Evolutionary conservation across 1,140 invertebrate species (phyloP).

Genomic region (Drosophila jambulina): DNA sequence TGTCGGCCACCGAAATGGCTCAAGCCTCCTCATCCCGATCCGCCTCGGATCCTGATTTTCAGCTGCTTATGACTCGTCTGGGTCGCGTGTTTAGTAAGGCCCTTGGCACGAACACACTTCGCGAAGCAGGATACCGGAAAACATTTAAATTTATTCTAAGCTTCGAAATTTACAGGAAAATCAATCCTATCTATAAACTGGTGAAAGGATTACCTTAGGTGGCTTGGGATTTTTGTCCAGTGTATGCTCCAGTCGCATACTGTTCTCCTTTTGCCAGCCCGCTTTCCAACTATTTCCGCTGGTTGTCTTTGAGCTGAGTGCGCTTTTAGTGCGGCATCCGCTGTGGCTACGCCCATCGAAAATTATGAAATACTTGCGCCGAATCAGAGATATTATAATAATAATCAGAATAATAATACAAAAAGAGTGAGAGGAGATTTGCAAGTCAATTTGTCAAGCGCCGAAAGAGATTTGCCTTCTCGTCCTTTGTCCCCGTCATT

Average conservation of each 20-base stretch:
- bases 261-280: conserved; percentile 15
- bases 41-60: conserved; percentile 14
- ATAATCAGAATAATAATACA: conserved; percentile 24
- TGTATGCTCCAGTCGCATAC: conserved; percentile 1
- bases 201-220: too few species aligned
- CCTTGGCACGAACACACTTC: conserved; percentile 65
- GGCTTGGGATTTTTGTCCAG: conserved; percentile 22
- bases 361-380: conserved; percentile 66
- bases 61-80: conserved; percentile 76
- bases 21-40: background rate
- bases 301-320: conserved; percentile 80
- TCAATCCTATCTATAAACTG: background rate
- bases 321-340: conserved; percentile 78
- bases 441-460: conserved; percentile 79
- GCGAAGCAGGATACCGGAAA: background rate
- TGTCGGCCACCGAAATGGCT: conserved; percentile 60
- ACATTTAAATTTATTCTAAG: background rate
- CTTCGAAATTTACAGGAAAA: background rate
- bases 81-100: conserved; percentile 72
- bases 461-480: conserved; percentile 44
- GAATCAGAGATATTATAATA: conserved; percentile 43
- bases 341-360: conserved; percentile 44
- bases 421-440: conserved; percentile 56
- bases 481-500: conserved; percentile 61
- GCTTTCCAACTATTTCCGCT: conserved; percentile 66